These are phyloP conservation scores for Zaprionus lachaisei DNA, from an alignment of 1,140 invertebrate species.

Conservation along the genomic window DNA sequence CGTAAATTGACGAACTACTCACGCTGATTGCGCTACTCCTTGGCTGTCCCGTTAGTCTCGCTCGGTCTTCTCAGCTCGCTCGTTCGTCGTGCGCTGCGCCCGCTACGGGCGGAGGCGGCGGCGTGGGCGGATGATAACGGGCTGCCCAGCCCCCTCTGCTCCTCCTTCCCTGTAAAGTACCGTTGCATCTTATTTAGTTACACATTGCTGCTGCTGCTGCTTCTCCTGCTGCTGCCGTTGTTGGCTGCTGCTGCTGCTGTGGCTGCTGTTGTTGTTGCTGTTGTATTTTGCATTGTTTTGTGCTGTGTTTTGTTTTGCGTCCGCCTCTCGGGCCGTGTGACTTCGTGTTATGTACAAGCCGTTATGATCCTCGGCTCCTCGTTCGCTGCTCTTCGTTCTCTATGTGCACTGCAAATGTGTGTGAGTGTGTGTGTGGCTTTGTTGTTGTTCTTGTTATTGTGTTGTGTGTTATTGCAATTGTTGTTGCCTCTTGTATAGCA, in stretches of 20 bases:
- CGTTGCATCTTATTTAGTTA: constrained; percentile 81
- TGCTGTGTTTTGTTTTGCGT: constrained; percentile 79
- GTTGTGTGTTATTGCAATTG: constrained; percentile 62
- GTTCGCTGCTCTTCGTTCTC: constrained; percentile 57
- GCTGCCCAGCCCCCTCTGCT: background rate
- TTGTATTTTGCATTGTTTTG: constrained; percentile 82
- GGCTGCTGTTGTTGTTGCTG: constrained; percentile 52
- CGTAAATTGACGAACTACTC: constrained; percentile 28
- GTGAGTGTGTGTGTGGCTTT: constrained; percentile 42
- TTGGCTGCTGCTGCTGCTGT: constrained; percentile 26
- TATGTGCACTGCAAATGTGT: constrained; percentile 57
- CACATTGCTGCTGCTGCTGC: constrained; percentile 60
- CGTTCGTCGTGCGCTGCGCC: constrained; percentile 76
- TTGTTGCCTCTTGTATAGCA: constrained; percentile 47
- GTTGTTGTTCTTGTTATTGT: constrained; percentile 57
- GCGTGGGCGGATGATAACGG: constrained; percentile 32
- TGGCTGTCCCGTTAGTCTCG: constrained; percentile 74
- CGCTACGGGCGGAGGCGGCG: constrained; percentile 42
- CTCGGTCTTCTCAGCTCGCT: constrained; percentile 80
- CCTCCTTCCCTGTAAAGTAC: constrained; percentile 15
- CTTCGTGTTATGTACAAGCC: constrained; percentile 74
- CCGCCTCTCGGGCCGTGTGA: constrained; percentile 74
- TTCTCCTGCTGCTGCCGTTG: background rate
- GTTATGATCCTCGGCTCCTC: constrained; percentile 76
- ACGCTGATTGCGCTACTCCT: constrained; percentile 59